These are phyloP conservation scores for Clarias gariepinus DNA, from an alignment of 2,113 vertebrate genomes.

Conservation along the genomic window DNA sequence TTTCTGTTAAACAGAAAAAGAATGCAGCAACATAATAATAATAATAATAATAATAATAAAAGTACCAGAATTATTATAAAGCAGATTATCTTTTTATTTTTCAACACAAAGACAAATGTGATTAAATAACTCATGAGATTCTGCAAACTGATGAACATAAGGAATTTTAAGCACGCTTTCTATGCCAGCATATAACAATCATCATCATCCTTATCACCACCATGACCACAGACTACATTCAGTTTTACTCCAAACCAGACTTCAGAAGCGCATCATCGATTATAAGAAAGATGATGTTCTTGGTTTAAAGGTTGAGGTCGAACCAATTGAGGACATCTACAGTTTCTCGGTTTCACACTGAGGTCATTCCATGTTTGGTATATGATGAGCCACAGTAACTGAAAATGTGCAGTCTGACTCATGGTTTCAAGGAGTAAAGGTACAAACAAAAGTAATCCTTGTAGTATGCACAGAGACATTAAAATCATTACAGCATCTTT, in stretches of 20 bases:
- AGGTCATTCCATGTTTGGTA: slow-evolving; percentile 24
- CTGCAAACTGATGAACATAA: not conserved
- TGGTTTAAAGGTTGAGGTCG: slow-evolving; percentile 40
- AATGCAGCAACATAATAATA: not conserved
- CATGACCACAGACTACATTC: not conserved
- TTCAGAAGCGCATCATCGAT: not conserved
- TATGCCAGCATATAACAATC: not conserved
- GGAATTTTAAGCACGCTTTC: not conserved
- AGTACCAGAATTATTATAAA: not conserved
- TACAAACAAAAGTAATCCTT: not conserved
- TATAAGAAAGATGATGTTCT: slow-evolving; percentile 20
- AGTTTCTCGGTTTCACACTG: slow-evolving; percentile 29
- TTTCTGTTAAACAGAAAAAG: not conserved
- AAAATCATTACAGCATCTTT: slow-evolving; percentile 12
- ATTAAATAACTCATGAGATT: not conserved
- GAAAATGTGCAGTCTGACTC: slow-evolving; percentile 27
- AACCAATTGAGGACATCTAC: slow-evolving; percentile 22
- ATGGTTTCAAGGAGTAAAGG: slow-evolving; percentile 20
- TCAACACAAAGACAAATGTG: not conserved
- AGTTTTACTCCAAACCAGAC: not conserved
- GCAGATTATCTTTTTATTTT: not conserved
- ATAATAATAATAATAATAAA: not conserved
- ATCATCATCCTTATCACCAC: not conserved
- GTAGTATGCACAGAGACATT: slow-evolving; percentile 1
- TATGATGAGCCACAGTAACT: slow-evolving; percentile 21